Conservation (phyloP, 2,888 invertebrate genomes). For the Cephus nigrinus region DNA sequence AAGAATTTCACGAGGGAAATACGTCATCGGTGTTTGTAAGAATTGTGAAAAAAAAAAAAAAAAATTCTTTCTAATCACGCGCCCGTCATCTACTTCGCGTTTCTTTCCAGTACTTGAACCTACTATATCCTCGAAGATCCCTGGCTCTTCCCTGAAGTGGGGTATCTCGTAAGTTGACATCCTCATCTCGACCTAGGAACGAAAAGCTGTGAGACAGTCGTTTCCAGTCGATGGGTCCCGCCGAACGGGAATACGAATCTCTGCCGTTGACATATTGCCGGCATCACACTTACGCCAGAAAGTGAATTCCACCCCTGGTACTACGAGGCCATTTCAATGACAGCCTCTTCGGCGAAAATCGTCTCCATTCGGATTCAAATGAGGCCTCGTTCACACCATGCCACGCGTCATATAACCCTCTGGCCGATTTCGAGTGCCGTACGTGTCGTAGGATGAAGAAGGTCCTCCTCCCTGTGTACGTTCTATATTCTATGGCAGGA, state of each 20-base stretch:
- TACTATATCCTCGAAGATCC: no score
- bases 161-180: no score
- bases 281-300: conserved; percentile 50
- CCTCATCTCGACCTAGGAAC: no score
- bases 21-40: conserved; percentile 12
- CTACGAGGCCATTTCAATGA: conserved; percentile 50
- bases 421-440: conserved; percentile 1
- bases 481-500: neutral
- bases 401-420: conserved; percentile 55
- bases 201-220: conserved; percentile 29
- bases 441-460: conserved; percentile 3
- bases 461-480: neutral
- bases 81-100: no score
- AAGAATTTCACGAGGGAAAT: conserved; percentile 34
- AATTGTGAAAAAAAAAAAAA: no score
- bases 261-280: conserved; percentile 62
- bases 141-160: no score
- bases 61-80: no score
- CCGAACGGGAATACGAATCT: conserved; percentile 48
- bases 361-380: conserved; percentile 66
- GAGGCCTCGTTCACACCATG: conserved; percentile 59
- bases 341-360: conserved; percentile 59
- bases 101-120: no score
- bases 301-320: conserved; percentile 40
- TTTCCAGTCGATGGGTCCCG: conserved; percentile 49